Conservation (phyloP, 2,113 vertebrate species). For the Thalassarche chlororhynchos region DNA sequence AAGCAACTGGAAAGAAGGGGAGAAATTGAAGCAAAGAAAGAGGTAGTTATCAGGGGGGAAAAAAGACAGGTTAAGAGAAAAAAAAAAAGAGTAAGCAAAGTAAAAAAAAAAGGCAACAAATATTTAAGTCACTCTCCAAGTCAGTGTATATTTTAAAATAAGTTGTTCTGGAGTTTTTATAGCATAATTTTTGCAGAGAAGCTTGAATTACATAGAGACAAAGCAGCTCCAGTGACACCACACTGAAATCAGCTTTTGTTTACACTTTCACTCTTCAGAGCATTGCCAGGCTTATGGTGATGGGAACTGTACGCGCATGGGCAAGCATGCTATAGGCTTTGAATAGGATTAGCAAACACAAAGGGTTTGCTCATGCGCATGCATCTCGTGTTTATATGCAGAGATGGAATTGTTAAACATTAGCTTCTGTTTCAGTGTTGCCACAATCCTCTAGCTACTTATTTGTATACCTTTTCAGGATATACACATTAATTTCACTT, state of each 20-base stretch:
- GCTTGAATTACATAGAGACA: neutral
- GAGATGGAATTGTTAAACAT: neutral
- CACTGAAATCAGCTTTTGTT: neutral
- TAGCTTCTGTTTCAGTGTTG: neutral
- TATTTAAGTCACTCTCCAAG: neutral
- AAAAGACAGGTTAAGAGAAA: neutral
- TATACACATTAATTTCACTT: neutral
- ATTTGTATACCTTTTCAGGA: neutral
- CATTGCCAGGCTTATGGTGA: neutral
- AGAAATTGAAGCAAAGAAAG: neutral
- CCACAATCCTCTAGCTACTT: neutral
- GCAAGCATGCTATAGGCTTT: neutral
- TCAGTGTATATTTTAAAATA: neutral
- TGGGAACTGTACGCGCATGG: neutral
- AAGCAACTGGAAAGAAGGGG: neutral
- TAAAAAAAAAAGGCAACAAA: neutral
- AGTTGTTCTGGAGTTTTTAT: neutral
- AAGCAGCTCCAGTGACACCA: neutral
- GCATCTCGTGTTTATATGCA: neutral
- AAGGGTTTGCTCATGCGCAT: conserved; percentile 8
- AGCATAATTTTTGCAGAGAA: neutral
- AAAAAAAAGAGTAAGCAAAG: neutral
- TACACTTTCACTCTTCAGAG: neutral
- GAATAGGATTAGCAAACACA: neutral
- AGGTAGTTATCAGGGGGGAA: fast-evolving